Base-by-base conservation (phyloP, 2,797 vertebrate genomes). In the Urophycis tenuis region DNA sequence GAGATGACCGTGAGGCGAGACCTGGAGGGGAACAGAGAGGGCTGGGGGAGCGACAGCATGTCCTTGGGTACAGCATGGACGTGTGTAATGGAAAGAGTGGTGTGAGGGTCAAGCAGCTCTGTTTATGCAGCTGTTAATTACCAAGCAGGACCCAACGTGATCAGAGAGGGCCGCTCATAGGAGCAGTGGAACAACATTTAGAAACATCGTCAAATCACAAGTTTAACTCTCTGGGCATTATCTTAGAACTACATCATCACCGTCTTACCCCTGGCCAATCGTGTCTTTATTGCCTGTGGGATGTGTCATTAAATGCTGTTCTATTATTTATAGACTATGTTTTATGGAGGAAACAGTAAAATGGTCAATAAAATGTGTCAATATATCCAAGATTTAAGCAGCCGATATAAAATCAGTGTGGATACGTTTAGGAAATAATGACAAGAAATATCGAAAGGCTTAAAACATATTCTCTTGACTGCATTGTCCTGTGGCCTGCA, bases 381-480 rank as follows among this genome's bases (percentile, higher is more conserved):
- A 70, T 70, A 7, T 29, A 70, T 70, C 67, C 67, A 70, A 29
- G 25, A 14, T 78, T 77, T 0, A 29, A 75, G n/a, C 19, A 32
- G 31, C 29, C 8, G 29, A 41, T 32, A 32, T 17, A 53, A 25
- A 29, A n/a, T 69, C 30, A 35, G 25, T 60, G 53, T 10, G 36
- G 14, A 69, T 76, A 34, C 45, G 45, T 60, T 14, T 34, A 39
- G 33, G 41, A 74, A 71, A 76, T 34, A 53, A 73, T 53, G 60
- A 33, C 60, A 35, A 77, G 83, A 79, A 19, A 81, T 76, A 29
- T 36, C 15, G 39, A 74, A 79, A 76, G 71, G 75, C 77, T 33
- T 78, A 75, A n/a, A 60, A 75, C 71, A 77, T 79, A 45, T 74
- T 75, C 79, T 74, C 41, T 25, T 74, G 82, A 72, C 77, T 76